Base-by-base conservation (phyloP, 2,888 invertebrate genomes). In the Caenorhabditis angaria region DNA sequence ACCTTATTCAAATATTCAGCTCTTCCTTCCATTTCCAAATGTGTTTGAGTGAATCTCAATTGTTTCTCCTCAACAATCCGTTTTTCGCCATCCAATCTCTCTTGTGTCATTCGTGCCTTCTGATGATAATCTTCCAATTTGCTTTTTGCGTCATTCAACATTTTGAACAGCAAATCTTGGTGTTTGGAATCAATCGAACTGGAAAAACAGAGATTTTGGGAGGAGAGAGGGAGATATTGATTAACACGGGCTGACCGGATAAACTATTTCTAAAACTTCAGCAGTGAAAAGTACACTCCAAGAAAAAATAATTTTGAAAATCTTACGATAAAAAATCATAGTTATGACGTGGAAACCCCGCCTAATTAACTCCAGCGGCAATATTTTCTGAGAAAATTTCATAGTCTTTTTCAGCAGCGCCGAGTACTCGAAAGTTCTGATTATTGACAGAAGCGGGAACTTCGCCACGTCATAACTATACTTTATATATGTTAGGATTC, bases 1-100 rank as follows among this genome's bases (percentile, higher is more conserved):
- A 25, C 20, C 18, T n/a, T n/a, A 47, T 24, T 25, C 25, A 59
- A 22, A 59, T 59, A 28, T 54, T 60, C 50, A 22, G 35, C 47
- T 48, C n/a, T 47, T 54, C 25, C 47, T 50, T 47, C 27, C 28
- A 22, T 24, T 54, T 62, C 32, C 0, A 10, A n/a, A 22, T 54
- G 32, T 62, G 27, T 62, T n/a, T 54, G 18, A 47, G 6, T 22
- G 20, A 54, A 54, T 62, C 3, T 12, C 18, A 10, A 18, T 14
- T 41, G 10, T 14, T 14, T 41, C 18, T 41, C 18, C 2, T 41
- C 41, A 5, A 41, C 28, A 12, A 25, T 35, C 24, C n/a, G 5
- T 14, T 60, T 67, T 47, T 50, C 32, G 62, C 55, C 8, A 20
- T 20, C 28, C 41, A 41, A 41, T 14, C 18, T 41, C 10, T 41